Percentiles rank a stretch among this genome's conserved stretches.
Evolutionary conservation across 1,140 invertebrate genomes (phyloP).

Genomic region (Drosophila nebulosa): DNA sequence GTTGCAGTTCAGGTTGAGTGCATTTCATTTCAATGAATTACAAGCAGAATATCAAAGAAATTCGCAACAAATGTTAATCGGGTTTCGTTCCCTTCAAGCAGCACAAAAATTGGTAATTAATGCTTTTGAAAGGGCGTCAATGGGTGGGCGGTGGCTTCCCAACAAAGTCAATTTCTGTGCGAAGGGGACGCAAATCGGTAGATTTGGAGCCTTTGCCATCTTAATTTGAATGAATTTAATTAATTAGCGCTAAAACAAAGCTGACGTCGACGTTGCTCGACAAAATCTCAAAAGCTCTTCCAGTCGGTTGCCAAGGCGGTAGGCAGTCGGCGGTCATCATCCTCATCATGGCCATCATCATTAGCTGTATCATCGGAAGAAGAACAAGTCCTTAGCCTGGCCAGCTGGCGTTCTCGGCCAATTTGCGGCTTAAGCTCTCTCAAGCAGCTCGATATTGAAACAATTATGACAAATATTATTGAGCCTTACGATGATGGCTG

Average conservation of each 20-base stretch:
- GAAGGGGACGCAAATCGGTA: not conserved
- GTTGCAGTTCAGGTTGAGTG: slow-evolving; percentile 67
- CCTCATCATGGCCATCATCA: not conserved
- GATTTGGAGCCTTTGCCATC: slow-evolving; percentile 31
- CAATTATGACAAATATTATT: slow-evolving; percentile 66
- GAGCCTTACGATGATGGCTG: slow-evolving; percentile 34
- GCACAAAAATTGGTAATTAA: slow-evolving; percentile 69
- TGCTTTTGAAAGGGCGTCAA: slow-evolving; percentile 15
- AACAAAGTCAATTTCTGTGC: not conserved
- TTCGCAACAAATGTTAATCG: slow-evolving; percentile 59
- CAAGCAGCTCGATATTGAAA: slow-evolving; percentile 60
- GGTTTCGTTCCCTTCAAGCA: slow-evolving; percentile 42
- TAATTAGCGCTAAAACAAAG: slow-evolving; percentile 76
- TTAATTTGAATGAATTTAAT: slow-evolving; percentile 76
- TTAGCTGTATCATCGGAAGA: not conserved
- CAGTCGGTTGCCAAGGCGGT: not conserved
- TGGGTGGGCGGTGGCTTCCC: not conserved
- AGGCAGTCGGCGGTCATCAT: no score
- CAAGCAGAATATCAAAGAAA: slow-evolving; percentile 67
- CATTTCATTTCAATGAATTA: slow-evolving; percentile 77
- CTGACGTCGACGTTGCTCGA: slow-evolving; percentile 60
- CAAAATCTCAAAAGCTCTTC: slow-evolving; percentile 23
- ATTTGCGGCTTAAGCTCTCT: slow-evolving; percentile 53
- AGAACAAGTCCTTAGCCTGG: slow-evolving; percentile 7
- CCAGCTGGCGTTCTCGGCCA: slow-evolving; percentile 48